A percentile compares a stretch with the other conserved stretches of the same genome.
Evolutionary conservation across 2,888 invertebrate genomes (phyloP).

Genomic region (Nemotelus nigrinus): DNA sequence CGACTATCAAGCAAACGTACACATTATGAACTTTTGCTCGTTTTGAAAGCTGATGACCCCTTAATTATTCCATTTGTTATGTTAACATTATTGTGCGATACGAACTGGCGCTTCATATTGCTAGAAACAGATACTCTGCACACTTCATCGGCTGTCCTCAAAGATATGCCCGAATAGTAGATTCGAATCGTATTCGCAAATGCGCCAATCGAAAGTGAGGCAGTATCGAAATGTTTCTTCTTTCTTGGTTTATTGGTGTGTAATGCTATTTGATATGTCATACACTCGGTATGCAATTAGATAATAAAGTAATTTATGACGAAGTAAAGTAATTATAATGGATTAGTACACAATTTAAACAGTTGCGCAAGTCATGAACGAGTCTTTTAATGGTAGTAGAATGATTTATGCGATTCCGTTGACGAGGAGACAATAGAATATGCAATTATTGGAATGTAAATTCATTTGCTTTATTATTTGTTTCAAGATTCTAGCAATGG

Average conservation of each 20-base stretch:
- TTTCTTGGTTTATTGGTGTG: neutral
- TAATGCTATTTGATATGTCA: slow-evolving; percentile 19
- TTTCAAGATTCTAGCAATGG: no score
- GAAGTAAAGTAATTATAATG: neutral
- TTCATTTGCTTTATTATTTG: no score
- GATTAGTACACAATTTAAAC: slow-evolving; percentile 11
- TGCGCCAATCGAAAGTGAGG: neutral
- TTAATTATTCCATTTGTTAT: slow-evolving; percentile 39
- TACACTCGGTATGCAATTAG: neutral
- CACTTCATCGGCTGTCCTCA: no score
- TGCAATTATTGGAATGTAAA: no score
- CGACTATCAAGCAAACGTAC: slow-evolving; percentile 19
- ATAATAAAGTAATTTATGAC: slow-evolving; percentile 13
- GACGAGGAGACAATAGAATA: no score
- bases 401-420: no score
- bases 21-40: slow-evolving; percentile 1
- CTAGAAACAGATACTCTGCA: neutral
- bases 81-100: slow-evolving; percentile 27
- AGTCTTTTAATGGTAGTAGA: no score
- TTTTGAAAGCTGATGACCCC: slow-evolving; percentile 40
- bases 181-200: neutral
- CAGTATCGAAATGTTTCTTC: neutral
- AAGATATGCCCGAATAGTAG: neutral
- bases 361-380: slow-evolving; percentile 6
- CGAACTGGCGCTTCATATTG: neutral